Evolutionary conservation across 2,113 vertebrate species (phyloP).

Genomic region (Crotalus helleri): DNA sequence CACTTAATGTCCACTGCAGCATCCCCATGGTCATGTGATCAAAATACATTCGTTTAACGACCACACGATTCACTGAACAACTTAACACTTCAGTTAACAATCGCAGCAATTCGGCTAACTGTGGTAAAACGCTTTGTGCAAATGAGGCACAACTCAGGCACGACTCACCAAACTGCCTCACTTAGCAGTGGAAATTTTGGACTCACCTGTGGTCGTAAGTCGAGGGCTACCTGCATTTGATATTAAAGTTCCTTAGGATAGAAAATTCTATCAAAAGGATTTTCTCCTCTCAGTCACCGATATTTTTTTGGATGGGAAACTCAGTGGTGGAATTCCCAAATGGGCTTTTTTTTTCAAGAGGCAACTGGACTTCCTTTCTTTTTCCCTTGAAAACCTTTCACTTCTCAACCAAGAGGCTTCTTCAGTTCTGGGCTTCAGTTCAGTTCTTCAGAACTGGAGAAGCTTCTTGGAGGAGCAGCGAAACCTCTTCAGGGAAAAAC

Average conservation of each 20-base stretch:
- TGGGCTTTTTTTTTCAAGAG: not conserved
- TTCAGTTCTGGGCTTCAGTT: not conserved
- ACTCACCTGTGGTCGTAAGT: not conserved
- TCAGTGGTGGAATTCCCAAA: not conserved
- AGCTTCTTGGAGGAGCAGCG: not conserved
- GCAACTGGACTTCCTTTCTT: not conserved
- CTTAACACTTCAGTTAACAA: no score
- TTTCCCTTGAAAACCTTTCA: not conserved
- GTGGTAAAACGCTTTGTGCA: not conserved
- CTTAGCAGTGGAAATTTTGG: no score
- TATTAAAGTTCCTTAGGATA: not conserved
- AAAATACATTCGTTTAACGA: not conserved
- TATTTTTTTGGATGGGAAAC: not conserved
- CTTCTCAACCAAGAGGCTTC: not conserved
- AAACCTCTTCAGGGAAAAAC: not conserved
- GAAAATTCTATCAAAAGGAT: not conserved
- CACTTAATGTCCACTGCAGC: not conserved
- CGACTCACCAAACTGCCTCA: no score
- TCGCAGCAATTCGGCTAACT: not conserved
- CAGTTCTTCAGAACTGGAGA: not conserved
- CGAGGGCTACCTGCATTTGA: not conserved
- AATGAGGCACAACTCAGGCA: not conserved
- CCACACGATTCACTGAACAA: not conserved
- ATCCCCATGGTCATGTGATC: no score
- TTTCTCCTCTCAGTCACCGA: not conserved